Conservation (phyloP, 2,888 invertebrate genomes). For the Leptothorax acervorum region DNA sequence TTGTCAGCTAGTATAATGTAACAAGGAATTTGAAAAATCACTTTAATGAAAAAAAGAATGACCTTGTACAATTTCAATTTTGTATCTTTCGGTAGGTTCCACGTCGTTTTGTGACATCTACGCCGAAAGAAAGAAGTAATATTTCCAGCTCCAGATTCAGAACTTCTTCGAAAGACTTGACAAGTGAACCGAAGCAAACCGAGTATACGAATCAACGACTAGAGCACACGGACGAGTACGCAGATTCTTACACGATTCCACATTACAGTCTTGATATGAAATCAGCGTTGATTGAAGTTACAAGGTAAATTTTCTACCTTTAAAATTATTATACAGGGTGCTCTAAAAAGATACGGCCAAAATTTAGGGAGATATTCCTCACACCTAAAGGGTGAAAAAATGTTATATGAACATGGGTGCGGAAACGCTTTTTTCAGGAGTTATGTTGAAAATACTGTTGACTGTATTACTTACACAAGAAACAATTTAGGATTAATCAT, state of each 20-base stretch:
- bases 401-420: no score
- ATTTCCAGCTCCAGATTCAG: neutral
- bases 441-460: no score
- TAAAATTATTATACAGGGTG: neutral
- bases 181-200: neutral
- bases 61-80: neutral
- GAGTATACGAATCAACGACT: neutral
- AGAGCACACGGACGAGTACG: neutral
- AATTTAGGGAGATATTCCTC: no score
- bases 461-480: no score
- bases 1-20: neutral
- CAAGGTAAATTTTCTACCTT: neutral
- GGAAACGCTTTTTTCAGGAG: no score
- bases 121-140: neutral
- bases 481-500: no score
- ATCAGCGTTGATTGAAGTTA: conserved; percentile 22
- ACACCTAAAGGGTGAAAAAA: no score
- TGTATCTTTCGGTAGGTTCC: neutral
- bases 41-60: neutral
- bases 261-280: conserved; percentile 11
- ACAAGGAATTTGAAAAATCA: neutral
- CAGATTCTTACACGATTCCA: neutral
- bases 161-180: neutral
- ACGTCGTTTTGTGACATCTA: conserved; percentile 11
- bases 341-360: no score